Evolutionary conservation across 1,140 invertebrate genomes (phyloP), one percentile per base, ranked within the genome.

Genomic region (Chironomus striatipennis): DNA sequence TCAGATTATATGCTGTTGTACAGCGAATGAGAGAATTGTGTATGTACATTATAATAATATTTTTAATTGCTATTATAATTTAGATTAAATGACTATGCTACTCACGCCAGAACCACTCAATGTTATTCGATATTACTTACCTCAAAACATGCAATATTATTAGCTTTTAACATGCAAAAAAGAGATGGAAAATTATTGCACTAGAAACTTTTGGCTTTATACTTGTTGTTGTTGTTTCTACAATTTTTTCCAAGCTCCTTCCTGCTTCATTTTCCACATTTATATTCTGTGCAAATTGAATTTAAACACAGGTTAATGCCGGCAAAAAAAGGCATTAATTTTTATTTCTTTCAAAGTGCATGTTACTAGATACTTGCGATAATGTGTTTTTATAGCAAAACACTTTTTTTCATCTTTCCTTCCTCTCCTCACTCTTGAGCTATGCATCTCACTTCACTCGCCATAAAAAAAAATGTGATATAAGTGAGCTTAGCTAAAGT

Each of bases 351-450:
- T 67, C 20, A 18, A 21, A 70, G 65, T 70, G 65, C 65, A 70
- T 70, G 65, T 70, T 70, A 70, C 65, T 20, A 70, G 65, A 70
- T 70, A 70, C 10, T 70, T 70, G 65, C 65, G 65, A 70, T 70
- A 70, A 70, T 70, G 65, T 70, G 65, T 70, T 70, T 70, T 57
- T 57, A 57, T 57, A 15, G 47, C 47, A n/a, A 57, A 57, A 57
- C 47, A 57, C 47, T 57, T 15, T 57, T 57, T n/a, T n/a, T 34
- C 24, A 34, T 34, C 24, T 34, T 34, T 34, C 24, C 24, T 34
- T 34, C 24, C 24, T 34, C 24, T 34, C 5, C 24, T 34, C 24
- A 34, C 24, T 2, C 24, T 34, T 34, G 24, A 34, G 24, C 24
- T 34, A 5, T 34, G 24, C 5, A 5, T 2, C 1, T 34, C n/a